Percentiles rank a stretch among this genome's conserved stretches.
Conservation (phyloP, 2,888 invertebrate species). For the Lordiphosa andalusiaca region DNA sequence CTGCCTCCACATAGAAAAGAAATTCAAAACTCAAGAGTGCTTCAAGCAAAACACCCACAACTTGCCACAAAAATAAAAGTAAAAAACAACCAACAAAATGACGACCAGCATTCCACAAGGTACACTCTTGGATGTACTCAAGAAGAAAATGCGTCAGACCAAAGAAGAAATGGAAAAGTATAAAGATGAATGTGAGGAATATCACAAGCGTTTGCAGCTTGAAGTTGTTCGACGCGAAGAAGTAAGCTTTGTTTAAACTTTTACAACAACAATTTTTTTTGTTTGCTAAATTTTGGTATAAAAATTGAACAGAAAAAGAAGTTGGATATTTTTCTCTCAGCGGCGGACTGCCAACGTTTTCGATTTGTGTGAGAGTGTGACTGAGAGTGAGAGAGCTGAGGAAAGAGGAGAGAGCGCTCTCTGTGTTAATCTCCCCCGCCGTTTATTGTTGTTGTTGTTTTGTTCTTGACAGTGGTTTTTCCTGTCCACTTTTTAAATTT, state of each 20-base stretch:
- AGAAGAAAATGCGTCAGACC: slow-evolving; percentile 99
- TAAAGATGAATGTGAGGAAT: slow-evolving; percentile 98
- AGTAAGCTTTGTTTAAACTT: slow-evolving; percentile 85
- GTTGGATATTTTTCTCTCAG: too few species aligned
- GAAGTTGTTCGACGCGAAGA: slow-evolving; percentile 98
- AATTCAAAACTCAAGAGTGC: slow-evolving; percentile 54
- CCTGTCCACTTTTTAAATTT: slow-evolving; percentile 41
- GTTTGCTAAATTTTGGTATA: slow-evolving; percentile 59
- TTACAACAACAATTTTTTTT: slow-evolving; percentile 16
- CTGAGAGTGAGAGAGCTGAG: slow-evolving; percentile 26
- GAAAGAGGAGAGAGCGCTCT: slow-evolving; percentile 27
- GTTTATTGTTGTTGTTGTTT: slow-evolving; percentile 40
- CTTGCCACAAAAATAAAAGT: slow-evolving; percentile 30
- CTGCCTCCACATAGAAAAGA: slow-evolving; percentile 45
- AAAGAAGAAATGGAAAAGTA: slow-evolving; percentile 99
- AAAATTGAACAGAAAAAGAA: slow-evolving; percentile 2
- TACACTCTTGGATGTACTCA: slow-evolving; percentile 96
- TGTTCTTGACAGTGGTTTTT: slow-evolving; percentile 51
- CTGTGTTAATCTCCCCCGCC: slow-evolving; percentile 13
- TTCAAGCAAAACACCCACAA: slow-evolving; percentile 56
- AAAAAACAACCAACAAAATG: slow-evolving; percentile 81
- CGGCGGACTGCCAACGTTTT: too few species aligned
- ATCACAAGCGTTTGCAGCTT: slow-evolving; percentile 95
- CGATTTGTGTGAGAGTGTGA: slow-evolving; percentile 2
- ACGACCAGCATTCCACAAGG: slow-evolving; percentile 95